Percentiles rank a stretch among this genome's conserved stretches.
These are phyloP conservation scores for Microplitis mediator DNA, from an alignment of 1,140 invertebrate species.

Conservation along the genomic window DNA sequence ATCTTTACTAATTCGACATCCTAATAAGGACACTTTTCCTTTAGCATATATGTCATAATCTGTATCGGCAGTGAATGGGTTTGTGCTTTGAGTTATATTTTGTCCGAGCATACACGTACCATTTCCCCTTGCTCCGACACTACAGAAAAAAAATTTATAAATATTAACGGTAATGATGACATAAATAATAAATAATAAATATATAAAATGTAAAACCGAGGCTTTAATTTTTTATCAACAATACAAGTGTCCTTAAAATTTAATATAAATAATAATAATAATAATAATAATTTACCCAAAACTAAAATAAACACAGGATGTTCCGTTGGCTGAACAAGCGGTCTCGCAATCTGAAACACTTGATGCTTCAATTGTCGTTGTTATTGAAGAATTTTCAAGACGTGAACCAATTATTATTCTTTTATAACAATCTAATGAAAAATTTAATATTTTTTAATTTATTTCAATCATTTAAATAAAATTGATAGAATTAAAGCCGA, in stretches of 20 bases:
- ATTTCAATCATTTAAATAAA: background rate
- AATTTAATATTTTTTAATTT: background rate
- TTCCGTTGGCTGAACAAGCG: constrained; percentile 45
- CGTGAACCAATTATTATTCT: constrained; percentile 53
- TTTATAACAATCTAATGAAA: constrained; percentile 52
- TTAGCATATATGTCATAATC: constrained; percentile 70
- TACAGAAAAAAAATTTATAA: constrained; percentile 40
- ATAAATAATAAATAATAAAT: no score
- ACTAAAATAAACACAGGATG: constrained; percentile 47
- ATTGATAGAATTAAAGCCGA: no score
- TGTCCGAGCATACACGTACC: constrained; percentile 66
- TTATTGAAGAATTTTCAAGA: constrained; percentile 40
- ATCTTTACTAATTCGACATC: constrained; percentile 11
- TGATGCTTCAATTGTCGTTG: constrained; percentile 35
- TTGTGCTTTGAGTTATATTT: constrained; percentile 43
- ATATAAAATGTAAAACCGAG: no score
- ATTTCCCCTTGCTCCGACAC: constrained; percentile 68
- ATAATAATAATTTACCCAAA: constrained; percentile 47
- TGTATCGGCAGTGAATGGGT: constrained; percentile 56
- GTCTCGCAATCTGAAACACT: constrained; percentile 52
- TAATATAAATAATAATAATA: background rate
- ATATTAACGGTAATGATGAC: background rate
- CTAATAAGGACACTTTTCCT: constrained; percentile 32
- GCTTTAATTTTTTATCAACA: no score
- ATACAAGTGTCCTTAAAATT: no score